phyloP scores from a whole-genome alignment of 1,140 invertebrate species.

The Copidosoma floridanum region DNA sequence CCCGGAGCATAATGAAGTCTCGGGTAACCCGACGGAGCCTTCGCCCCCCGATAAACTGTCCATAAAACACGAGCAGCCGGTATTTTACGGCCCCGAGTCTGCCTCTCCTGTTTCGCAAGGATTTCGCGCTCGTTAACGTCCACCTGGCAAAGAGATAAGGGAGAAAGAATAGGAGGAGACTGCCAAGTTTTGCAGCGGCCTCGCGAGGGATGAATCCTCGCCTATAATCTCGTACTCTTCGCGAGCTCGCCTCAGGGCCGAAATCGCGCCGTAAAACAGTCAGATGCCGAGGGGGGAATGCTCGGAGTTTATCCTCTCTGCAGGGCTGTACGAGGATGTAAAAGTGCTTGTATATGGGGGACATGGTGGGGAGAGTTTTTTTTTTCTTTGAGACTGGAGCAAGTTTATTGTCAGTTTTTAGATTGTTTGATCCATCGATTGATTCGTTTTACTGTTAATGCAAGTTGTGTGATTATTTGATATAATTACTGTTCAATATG shows the following conservation, averaged over 20 bases:
- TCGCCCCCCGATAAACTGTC: conserved; percentile 16
- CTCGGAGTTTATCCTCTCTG: no score
- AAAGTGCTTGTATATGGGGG: neutral
- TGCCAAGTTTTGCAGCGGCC: neutral
- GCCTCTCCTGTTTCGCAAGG: neutral
- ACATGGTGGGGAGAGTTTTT: neutral
- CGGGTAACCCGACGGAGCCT: no score
- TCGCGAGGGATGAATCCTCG: conserved; percentile 13
- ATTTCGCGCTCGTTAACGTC: conserved; percentile 16
- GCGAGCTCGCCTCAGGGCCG: neutral
- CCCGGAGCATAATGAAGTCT: no score
- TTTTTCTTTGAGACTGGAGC: no score
- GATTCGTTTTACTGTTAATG: no score
- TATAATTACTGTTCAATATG: no score
- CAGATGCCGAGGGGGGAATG: no score
- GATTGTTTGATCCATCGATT: no score
- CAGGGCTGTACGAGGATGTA: neutral
- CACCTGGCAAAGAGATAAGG: neutral
- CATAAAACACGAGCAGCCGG: conserved; percentile 21
- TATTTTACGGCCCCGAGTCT: conserved; percentile 9
- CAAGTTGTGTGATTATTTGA: no score
- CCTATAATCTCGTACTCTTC: conserved; percentile 14
- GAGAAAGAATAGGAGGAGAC: neutral
- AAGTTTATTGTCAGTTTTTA: no score
- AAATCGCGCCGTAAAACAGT: conserved; percentile 9